phyloP scores from a whole-genome alignment of 2,113 vertebrate genomes.

The Podiceps cristatus region DNA sequence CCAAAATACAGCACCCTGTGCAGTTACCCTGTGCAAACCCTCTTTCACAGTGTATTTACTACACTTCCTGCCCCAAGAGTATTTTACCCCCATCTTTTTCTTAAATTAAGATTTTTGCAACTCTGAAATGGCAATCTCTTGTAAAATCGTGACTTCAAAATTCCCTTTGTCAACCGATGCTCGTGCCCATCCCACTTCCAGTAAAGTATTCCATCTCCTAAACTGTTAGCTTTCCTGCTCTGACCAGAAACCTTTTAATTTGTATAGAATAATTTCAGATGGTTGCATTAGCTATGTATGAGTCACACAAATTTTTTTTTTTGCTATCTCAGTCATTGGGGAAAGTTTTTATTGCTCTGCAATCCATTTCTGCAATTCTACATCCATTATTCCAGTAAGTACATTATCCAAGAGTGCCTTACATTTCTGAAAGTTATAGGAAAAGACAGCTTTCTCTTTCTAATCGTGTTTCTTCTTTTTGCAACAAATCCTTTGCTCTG shows the following conservation, averaged over 20 bases:
- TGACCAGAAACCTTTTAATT: background rate
- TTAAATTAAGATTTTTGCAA: background rate
- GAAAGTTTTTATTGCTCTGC: background rate
- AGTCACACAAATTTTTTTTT: background rate
- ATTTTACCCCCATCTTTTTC: background rate
- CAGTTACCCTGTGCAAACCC: background rate
- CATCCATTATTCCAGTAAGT: background rate
- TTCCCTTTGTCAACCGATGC: background rate
- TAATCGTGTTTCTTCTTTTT: background rate
- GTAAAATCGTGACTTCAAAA: background rate
- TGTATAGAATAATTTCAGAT: background rate
- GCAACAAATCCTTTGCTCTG: background rate
- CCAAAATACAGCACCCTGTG: background rate
- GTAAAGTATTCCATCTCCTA: background rate
- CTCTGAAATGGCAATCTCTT: background rate
- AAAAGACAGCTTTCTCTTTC: constrained; percentile 8
- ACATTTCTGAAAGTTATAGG: background rate
- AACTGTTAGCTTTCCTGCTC: background rate
- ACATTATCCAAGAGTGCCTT: background rate
- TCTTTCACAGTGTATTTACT: background rate
- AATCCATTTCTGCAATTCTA: background rate
- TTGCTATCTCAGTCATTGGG: background rate
- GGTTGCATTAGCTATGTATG: background rate
- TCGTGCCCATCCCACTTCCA: background rate
- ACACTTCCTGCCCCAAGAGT: background rate